Percentiles rank a stretch among this genome's conserved stretches.
These are phyloP conservation scores for Synergus japonicus DNA, from an alignment of 2,888 invertebrate genomes.

Conservation along the genomic window DNA sequence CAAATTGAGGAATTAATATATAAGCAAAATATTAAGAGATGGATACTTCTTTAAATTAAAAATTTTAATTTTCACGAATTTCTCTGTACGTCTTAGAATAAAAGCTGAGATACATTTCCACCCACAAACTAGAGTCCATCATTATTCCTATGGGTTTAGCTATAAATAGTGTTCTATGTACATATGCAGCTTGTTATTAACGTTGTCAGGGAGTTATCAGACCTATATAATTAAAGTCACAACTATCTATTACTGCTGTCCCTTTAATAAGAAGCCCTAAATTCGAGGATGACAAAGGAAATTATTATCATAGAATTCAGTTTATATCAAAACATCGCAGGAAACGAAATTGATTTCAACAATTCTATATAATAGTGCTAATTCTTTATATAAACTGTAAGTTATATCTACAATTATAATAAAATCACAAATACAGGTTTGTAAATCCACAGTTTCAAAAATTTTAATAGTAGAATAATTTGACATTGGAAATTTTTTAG, in stretches of 20 bases:
- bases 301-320: neutral
- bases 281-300: neutral
- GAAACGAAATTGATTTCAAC: neutral
- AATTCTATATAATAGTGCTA: neutral
- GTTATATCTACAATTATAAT: too few species aligned
- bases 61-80: too few species aligned
- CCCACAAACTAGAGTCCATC: neutral
- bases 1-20: too few species aligned
- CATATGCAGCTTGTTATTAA: neutral
- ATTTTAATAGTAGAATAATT: too few species aligned
- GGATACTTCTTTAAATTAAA: too few species aligned
- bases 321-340: neutral
- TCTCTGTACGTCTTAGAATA: neutral
- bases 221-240: neutral
- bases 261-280: neutral
- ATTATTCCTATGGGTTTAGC: neutral
- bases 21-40: too few species aligned
- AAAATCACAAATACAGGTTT: too few species aligned
- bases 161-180: neutral
- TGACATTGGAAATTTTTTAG: too few species aligned
- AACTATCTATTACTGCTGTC: neutral
- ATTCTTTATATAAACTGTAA: neutral
- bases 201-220: neutral
- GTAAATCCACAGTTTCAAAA: too few species aligned
- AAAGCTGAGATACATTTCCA: neutral